phyloP scores from a whole-genome alignment of 2,113 vertebrate species.

The Trinectes maculatus region DNA sequence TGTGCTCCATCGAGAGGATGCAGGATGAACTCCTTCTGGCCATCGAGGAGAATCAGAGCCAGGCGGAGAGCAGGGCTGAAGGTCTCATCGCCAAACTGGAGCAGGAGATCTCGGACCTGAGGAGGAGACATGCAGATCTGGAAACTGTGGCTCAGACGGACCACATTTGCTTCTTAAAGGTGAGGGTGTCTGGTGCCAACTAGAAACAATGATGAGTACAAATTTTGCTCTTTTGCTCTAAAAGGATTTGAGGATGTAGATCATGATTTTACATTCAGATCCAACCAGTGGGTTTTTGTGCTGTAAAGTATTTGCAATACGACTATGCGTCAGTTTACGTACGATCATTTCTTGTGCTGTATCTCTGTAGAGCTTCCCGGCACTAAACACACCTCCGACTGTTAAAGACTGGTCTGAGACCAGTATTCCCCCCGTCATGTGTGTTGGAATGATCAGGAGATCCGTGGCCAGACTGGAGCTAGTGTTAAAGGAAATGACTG shows the following conservation, averaged over 20 bases:
- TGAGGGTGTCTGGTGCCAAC: constrained; percentile 17
- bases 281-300: too few relatives aligned
- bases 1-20: constrained; percentile 73
- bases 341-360: not conserved
- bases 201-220: too few relatives aligned
- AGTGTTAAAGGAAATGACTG: constrained; percentile 59
- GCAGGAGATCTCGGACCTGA: constrained; percentile 74
- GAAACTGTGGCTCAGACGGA: constrained; percentile 76
- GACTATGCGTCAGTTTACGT: too few relatives aligned
- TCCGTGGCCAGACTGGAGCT: constrained; percentile 74
- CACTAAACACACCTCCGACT: constrained; percentile 67
- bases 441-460: constrained; percentile 77
- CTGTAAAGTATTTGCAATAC: too few relatives aligned
- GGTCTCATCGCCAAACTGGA: constrained; percentile 74
- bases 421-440: constrained; percentile 73
- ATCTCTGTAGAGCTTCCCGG: constrained; percentile 76
- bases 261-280: too few relatives aligned
- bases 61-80: constrained; percentile 68
- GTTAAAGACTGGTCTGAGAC: constrained; percentile 81
- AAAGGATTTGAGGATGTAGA: too few relatives aligned
- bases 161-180: constrained; percentile 84
- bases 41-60: constrained; percentile 79
- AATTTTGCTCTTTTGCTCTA: too few relatives aligned
- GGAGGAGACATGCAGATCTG: constrained; percentile 72
- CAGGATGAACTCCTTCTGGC: constrained; percentile 76